Conservation (phyloP, 1,140 invertebrate genomes). For the Monomorium pharaonis region DNA sequence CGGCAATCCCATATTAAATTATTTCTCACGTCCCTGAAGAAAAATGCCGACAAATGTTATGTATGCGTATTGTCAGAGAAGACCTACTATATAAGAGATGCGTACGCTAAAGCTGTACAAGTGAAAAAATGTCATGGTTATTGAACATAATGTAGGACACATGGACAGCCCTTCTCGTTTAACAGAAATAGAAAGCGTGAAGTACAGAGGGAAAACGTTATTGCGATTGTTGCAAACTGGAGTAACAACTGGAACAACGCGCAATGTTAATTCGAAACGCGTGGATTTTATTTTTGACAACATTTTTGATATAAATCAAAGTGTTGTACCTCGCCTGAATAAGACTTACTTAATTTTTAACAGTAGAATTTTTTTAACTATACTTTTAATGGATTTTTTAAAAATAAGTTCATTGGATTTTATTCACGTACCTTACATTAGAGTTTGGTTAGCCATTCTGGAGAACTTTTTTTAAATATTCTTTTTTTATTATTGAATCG, state of each 20-base stretch:
- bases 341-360: too few species aligned
- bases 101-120: slow-evolving; percentile 15
- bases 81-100: slow-evolving; percentile 41
- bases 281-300: neutral
- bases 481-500: neutral
- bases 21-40: slow-evolving; percentile 40
- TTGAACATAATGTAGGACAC: slow-evolving; percentile 39
- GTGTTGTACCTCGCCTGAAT: too few species aligned
- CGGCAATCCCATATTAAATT: slow-evolving; percentile 35
- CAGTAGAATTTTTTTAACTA: too few species aligned
- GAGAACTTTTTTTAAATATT: neutral
- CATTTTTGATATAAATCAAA: neutral
- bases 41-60: slow-evolving; percentile 38
- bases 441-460: neutral
- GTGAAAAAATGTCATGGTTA: slow-evolving; percentile 53
- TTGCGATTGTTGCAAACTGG: neutral
- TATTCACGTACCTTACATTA: neutral
- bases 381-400: too few species aligned
- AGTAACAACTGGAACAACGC: neutral
- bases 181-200: neutral
- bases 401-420: too few species aligned
- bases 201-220: neutral
- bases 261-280: neutral
- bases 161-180: neutral
- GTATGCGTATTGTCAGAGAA: slow-evolving; percentile 13